phyloP scores from a whole-genome alignment of 2,888 invertebrate species.

The Agonopterix alstromeriana region DNA sequence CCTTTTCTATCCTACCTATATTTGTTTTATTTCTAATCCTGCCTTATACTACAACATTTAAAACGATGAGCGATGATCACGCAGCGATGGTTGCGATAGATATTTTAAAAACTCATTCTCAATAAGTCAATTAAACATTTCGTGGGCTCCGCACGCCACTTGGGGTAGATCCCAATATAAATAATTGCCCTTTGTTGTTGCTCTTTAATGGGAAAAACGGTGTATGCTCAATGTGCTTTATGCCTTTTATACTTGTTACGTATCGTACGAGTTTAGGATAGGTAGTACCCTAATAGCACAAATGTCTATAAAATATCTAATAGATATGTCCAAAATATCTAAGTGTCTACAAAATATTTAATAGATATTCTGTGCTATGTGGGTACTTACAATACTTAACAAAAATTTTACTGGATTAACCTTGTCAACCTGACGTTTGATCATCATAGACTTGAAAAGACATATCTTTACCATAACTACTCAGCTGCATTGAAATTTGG shows the following conservation, averaged over 20 bases:
- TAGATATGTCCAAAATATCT: too few species aligned
- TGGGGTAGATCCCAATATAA: constrained; percentile 57
- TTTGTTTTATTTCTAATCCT: not conserved
- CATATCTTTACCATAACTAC: too few species aligned
- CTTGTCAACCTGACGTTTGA: too few species aligned
- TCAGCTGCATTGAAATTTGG: too few species aligned
- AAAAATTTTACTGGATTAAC: too few species aligned
- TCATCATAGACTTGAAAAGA: too few species aligned
- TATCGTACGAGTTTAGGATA: too few species aligned
- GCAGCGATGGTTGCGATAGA: constrained; percentile 57
- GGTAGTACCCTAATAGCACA: too few species aligned
- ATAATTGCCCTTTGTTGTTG: constrained; percentile 67
- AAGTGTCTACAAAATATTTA: too few species aligned
- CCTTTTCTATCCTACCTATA: not conserved
- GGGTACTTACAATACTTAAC: too few species aligned
- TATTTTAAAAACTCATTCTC: constrained; percentile 69
- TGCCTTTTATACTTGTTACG: not conserved
- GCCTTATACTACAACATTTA: constrained; percentile 26
- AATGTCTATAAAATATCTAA: too few species aligned
- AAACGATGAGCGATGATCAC: constrained; percentile 38
- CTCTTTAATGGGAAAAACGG: constrained; percentile 39
- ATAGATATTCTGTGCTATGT: too few species aligned
- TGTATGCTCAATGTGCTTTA: constrained; percentile 11
- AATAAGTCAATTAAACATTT: constrained; percentile 75
- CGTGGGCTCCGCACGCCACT: constrained; percentile 63